Evolutionary conservation across 2,113 vertebrate species (phyloP), one percentile per base, ranked within the genome.

Genomic region (Ameiurus melas): DNA sequence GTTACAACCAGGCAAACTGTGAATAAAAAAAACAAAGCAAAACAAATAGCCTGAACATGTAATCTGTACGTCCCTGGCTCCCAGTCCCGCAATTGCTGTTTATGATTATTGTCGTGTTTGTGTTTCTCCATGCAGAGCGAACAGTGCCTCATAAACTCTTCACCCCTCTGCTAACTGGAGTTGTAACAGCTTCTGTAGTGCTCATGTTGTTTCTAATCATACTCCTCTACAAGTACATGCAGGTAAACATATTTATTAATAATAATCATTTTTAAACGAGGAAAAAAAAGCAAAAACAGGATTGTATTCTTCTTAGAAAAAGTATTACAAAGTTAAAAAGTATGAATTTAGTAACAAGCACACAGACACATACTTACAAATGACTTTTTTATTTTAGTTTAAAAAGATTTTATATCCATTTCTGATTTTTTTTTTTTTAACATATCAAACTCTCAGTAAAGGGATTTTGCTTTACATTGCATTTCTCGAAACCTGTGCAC

Each of bases 161-260:
- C 94, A 99, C 97, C 0, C 98, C 98, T 17, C 94, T 99, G 79
- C 94, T 99, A 33, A 97, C 94, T 0, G 96, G 96, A 0, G 97
- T 98, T 91, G 96, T 97, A 91, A 94, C 94, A 0, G 96, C 97
- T 0, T 96, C 97, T 1, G 92, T 93, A 66, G 20, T 97, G 39
- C 97, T 99, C 94, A 96, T 96, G 89, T 89, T 99, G 27, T 39
- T 96, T n/a, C 94, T 99, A 17, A 91, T 97, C 91, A 92, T 99
- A 89, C 96, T 99, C 68, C 93, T 97, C 55, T 99, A 98, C 93
- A 95, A 98, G 91, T 99, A 98, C 91, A 92, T 97, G 90, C 97
- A 98, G 97, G 98, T 99, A 96, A 94, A 77, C 12, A 22, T 60
- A 25, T 30, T 20, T 33, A 20, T 30, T 57, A 80, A 80, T 57